Base-by-base conservation (phyloP, 2,797 vertebrate genomes). In the Zalophus californianus region DNA sequence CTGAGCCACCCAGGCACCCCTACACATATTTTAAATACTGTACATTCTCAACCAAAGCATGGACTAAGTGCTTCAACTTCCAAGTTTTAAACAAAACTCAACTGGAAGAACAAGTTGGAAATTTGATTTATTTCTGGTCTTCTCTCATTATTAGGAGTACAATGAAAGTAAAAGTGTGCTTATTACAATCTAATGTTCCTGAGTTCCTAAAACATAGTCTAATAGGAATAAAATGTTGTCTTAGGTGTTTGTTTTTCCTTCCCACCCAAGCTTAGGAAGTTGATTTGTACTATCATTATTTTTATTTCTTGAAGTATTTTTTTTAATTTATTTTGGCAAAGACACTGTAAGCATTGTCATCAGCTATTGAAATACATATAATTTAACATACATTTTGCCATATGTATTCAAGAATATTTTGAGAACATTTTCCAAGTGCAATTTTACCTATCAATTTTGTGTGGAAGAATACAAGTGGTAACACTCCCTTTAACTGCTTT, bases 171-270 rank as follows among this genome's bases (percentile, higher is more conserved):
- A 79, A 86, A 73, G 13, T 48, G 70, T 94, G 23, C 29, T 90
- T 87, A 7, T 75, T 95, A 77, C 82, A 87, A 27, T 78, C 5
- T 12, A 44, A 48, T 32, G 14, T 75, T 92, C 85, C 60, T 70
- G 95, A 44, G 32, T 85, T 95, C 41, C 64, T 94, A 70, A 94
- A 97, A 93, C 14, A 84, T 82, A 78, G 23, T 64, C n/a, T 95
- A 58, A 83, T 88, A 87, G 48, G 35, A 91, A 92, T 72, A 72
- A 52, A 91, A 44, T 97, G 60, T 77, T 93, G 32, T 90, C 23
- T 20, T 94, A 72, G 75, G 12, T 89, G 32, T 83, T 91, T 94
- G 23, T 66, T 93, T 95, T 93, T 73, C 62, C 41, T 95, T 95
- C 62, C 16, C 7, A 32, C 41, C 66, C 52, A 95, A 75, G 18